phyloP scores from a whole-genome alignment of 2,113 vertebrate species.

The Platysteira castanea region DNA sequence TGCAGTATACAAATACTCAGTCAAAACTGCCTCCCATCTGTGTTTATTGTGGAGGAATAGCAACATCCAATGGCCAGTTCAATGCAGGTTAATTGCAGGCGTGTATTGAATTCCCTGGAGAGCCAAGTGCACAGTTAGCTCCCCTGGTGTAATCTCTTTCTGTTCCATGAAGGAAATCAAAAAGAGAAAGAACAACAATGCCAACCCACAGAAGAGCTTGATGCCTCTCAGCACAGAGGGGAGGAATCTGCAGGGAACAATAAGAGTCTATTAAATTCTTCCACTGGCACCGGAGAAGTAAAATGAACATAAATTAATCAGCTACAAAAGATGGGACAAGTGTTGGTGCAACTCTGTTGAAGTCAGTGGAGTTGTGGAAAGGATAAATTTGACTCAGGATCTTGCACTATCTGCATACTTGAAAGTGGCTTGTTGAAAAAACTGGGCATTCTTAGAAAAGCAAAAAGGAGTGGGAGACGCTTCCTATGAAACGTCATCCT shows the following conservation, averaged over 20 bases:
- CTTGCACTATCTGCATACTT: neutral
- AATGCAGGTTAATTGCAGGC: constrained; percentile 53
- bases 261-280: constrained; percentile 48
- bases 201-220: constrained; percentile 34
- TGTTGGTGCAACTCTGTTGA: constrained; percentile 23
- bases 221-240: neutral
- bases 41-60: constrained; percentile 35
- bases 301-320: constrained; percentile 55
- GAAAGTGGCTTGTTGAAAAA: constrained; percentile 22
- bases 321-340: constrained; percentile 16
- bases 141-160: constrained; percentile 45
- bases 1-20: constrained; percentile 53
- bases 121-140: neutral
- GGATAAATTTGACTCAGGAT: constrained; percentile 31
- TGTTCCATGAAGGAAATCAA: constrained; percentile 57
- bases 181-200: constrained; percentile 47
- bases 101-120: constrained; percentile 16
- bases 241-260: constrained; percentile 28
- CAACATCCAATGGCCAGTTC: constrained; percentile 42
- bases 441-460: neutral
- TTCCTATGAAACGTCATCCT: constrained; percentile 33
- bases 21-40: constrained; percentile 54
- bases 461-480: neutral
- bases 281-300: neutral
- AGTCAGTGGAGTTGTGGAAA: neutral